Conservation (phyloP, 1,140 invertebrate genomes). For the Drosophila miranda region DNA sequence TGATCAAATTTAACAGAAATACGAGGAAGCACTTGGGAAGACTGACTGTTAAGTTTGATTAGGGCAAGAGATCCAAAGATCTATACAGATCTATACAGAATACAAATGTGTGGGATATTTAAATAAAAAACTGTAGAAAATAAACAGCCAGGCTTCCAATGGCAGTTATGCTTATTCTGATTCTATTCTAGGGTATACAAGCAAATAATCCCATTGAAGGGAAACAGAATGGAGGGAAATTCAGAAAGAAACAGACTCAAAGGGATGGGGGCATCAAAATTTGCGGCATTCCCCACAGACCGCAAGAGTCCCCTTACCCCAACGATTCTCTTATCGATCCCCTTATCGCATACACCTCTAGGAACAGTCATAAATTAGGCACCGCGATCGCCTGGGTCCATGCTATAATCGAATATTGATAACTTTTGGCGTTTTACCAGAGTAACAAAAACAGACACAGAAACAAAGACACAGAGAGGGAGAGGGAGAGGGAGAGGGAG, state of each 20-base stretch:
- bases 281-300: conserved; percentile 21
- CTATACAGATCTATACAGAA: too few relatives aligned
- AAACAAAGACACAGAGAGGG: background rate
- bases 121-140: too few relatives aligned
- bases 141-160: too few relatives aligned
- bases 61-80: too few relatives aligned
- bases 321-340: conserved; percentile 49
- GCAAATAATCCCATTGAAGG: background rate
- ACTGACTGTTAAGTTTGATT: too few relatives aligned
- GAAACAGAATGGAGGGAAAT: background rate
- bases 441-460: background rate
- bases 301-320: conserved; percentile 2
- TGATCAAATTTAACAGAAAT: too few relatives aligned
- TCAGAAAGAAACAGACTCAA: background rate
- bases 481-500: background rate
- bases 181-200: too few relatives aligned
- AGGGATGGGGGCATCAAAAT: background rate
- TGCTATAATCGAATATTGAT: conserved; percentile 54
- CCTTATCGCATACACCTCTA: conserved; percentile 50
- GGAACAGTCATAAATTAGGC: conserved; percentile 57
- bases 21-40: too few relatives aligned
- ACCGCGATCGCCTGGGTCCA: conserved; percentile 38
- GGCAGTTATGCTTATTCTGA: too few relatives aligned
- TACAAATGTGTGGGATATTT: too few relatives aligned
- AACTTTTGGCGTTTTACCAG: conserved; percentile 39